Conservation (phyloP, 1,140 invertebrate genomes). For the Wiebesia pumilae region DNA sequence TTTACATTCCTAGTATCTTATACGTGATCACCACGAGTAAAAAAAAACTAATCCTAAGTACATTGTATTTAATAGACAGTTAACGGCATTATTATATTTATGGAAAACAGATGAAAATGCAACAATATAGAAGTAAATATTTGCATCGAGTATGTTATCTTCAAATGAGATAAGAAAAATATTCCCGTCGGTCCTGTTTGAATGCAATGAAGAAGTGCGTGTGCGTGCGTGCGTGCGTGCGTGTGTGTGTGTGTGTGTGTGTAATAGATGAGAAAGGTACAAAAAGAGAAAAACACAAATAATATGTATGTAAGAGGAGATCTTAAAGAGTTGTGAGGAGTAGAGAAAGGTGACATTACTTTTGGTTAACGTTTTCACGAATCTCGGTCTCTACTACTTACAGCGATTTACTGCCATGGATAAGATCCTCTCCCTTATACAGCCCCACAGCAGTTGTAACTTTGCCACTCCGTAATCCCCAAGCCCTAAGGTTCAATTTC, state of each 20-base stretch:
- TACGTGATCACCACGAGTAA: too few species aligned
- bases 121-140: neutral
- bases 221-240: too few species aligned
- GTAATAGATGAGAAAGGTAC: neutral
- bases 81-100: neutral
- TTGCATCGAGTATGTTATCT: neutral
- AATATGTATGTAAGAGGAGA: neutral
- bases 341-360: constrained; percentile 47
- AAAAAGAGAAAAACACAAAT: neutral
- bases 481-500: constrained; percentile 50
- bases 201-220: neutral
- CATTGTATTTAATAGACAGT: too few species aligned
- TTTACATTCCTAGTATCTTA: too few species aligned
- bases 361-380: constrained; percentile 56
- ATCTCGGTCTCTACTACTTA: constrained; percentile 47
- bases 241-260: too few species aligned
- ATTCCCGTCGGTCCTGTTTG: neutral
- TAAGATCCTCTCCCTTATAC: constrained; percentile 53
- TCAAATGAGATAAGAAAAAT: neutral
- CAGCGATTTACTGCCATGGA: constrained; percentile 61
- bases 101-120: neutral
- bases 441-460: constrained; percentile 54
- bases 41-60: too few species aligned
- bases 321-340: constrained; percentile 2
- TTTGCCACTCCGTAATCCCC: constrained; percentile 57